These are phyloP conservation scores for Clivina fossor DNA, from an alignment of 2,888 invertebrate species.

Conservation along the genomic window DNA sequence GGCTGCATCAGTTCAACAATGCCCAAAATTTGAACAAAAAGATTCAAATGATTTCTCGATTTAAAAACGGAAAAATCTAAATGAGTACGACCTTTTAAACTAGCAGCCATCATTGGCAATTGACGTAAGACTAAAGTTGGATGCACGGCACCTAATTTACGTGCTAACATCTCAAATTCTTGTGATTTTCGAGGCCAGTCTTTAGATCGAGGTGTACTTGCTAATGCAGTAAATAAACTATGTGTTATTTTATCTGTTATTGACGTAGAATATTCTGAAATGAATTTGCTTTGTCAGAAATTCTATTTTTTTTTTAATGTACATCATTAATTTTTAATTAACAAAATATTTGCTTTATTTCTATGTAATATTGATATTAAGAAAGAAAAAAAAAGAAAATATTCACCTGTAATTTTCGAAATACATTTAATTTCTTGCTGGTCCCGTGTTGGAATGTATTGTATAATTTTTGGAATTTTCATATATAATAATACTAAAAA, in stretches of 20 bases:
- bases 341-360: too few relatives aligned
- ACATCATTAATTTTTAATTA: too few relatives aligned
- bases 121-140: constrained; percentile 81
- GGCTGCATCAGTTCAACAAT: constrained; percentile 82
- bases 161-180: constrained; percentile 74
- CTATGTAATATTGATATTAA: background rate
- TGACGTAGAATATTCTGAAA: constrained; percentile 21
- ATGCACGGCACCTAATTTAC: constrained; percentile 81
- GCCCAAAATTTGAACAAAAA: constrained; percentile 78
- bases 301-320: too few relatives aligned
- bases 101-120: constrained; percentile 77
- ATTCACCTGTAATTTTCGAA: constrained; percentile 42
- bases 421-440: constrained; percentile 50
- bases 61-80: constrained; percentile 69
- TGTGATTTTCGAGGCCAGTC: constrained; percentile 68
- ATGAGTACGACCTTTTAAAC: constrained; percentile 75
- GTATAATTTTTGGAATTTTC: constrained; percentile 64
- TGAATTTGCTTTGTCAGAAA: background rate
- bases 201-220: constrained; percentile 69
- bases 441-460: constrained; percentile 53
- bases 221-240: constrained; percentile 76
- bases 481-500: constrained; percentile 66
- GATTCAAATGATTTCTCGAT: constrained; percentile 68
- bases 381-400: background rate
- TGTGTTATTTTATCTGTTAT: constrained; percentile 75